Evolutionary conservation across 2,113 vertebrate species (phyloP).

Genomic region (Pseudopodoces humilis): DNA sequence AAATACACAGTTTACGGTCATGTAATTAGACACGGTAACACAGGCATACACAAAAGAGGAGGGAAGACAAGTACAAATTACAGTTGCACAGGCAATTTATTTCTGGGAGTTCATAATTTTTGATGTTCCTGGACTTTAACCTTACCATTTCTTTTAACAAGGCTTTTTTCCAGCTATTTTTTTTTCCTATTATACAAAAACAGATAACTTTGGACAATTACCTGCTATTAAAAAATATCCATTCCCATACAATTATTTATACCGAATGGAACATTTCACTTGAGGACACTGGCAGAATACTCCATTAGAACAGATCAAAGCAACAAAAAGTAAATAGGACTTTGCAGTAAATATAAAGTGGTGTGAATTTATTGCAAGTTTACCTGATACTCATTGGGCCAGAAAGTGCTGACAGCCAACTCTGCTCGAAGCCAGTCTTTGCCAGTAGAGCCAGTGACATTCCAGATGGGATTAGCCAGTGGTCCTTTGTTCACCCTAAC

Average conservation of each 20-base stretch:
- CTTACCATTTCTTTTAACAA: neutral
- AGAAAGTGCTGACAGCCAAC: slow-evolving; percentile 97
- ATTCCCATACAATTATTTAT: neutral
- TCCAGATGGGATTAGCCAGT: slow-evolving; percentile 96
- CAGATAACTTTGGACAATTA: neutral
- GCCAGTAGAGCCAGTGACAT: slow-evolving; percentile 90
- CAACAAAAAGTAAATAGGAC: neutral
- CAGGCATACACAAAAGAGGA: neutral
- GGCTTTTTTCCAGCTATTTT: neutral
- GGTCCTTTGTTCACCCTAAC: slow-evolving; percentile 97
- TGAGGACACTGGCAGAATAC: neutral
- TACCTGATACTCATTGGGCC: slow-evolving; percentile 99
- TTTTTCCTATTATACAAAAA: neutral
- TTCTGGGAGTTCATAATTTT: neutral
- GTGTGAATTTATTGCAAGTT: neutral
- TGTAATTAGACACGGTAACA: neutral
- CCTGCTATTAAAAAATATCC: neutral
- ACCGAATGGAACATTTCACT: neutral
- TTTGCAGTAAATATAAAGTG: rapidly evolving
- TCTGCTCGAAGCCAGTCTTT: slow-evolving; percentile 86
- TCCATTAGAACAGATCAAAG: neutral
- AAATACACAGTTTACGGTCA: neutral
- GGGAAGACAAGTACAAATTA: slow-evolving; percentile 41
- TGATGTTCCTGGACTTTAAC: neutral
- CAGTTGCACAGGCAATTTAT: slow-evolving; percentile 2